phyloP scores from a whole-genome alignment of 2,888 invertebrate species.

The Phoronis australis region DNA sequence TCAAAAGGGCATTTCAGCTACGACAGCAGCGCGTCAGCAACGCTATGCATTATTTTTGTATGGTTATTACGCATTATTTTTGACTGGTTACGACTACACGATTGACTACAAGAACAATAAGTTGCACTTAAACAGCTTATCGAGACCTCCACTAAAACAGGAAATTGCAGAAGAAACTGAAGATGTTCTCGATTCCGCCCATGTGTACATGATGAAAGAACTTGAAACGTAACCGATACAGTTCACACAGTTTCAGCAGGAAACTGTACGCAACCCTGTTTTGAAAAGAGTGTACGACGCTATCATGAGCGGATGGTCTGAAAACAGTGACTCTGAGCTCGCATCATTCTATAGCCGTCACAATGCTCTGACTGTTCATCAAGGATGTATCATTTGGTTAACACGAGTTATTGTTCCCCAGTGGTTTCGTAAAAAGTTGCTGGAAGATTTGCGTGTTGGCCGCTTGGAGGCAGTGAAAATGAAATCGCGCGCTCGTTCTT shows the following conservation, averaged over 20 bases:
- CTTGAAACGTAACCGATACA: neutral
- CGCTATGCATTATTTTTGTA: neutral
- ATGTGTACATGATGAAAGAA: neutral
- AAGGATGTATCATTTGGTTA: neutral
- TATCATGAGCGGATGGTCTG: neutral
- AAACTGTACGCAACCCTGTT: neutral
- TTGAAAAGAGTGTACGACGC: neutral
- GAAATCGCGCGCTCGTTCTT: neutral
- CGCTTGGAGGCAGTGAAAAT: neutral
- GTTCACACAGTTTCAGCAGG: neutral
- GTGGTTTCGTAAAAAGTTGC: neutral
- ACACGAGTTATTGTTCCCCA: conserved; percentile 1
- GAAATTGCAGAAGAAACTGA: too few relatives aligned
- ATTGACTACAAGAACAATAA: neutral
- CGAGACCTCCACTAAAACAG: neutral
- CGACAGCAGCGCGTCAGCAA: neutral
- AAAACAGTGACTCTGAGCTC: neutral
- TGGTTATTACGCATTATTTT: too few relatives aligned
- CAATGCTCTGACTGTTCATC: neutral
- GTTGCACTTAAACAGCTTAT: neutral
- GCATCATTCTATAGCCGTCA: neutral
- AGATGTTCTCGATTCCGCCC: neutral
- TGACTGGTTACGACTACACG: neutral
- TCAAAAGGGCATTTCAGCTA: neutral
- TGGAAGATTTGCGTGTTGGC: neutral